Base-by-base conservation (phyloP, 2,888 invertebrate genomes). In the Resseliella maxima region DNA sequence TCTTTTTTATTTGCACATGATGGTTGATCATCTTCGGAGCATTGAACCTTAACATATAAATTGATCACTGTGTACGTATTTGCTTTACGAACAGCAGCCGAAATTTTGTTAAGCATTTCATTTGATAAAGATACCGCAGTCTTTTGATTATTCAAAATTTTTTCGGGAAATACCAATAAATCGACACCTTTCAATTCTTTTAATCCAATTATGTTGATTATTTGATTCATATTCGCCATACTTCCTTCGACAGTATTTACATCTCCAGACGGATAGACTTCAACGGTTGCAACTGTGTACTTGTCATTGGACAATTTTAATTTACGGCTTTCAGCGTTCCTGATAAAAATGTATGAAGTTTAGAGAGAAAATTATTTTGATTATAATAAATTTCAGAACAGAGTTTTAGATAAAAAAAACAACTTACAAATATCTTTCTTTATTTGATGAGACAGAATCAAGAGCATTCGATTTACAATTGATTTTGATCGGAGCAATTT, bases 101-200 rank as follows among this genome's bases (percentile, higher is more conserved):
- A 93, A 54, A 94, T 88, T 87, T 0, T 88, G 87, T 15, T 90
- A 87, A 31, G 90, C 89, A 89, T 88, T 0, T 90, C 88, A 64
- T 88, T 87, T 0, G 90, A 89, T 27, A 86, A 21, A 1, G 15
- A 3, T 89, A 92, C 89, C 0, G 88, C 27, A 0, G 89, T 87
- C 0, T 87, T 50, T 10, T 86, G 87, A 10, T 83, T 86, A 91
- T 91, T 91, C 0, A 92, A 88, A 0, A 93, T 93, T 88, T 92
- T 89, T 90, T 97, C 96, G 0, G 97, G 96, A 89, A 96, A 97
- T 0, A 96, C 94, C 15, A 97, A 92, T 31, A 97, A 95, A 88
- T 96, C 95, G 0, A 93, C 93, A 87, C 91, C 90, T 12, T 88
- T 87, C 8, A 89, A 89, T 64, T 88, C 89, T 0, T 86, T 86